Evolutionary conservation across 37 sponge, comb jelly and placozoan species (phyloP), one percentile per base, ranked within the genome.

Genomic region (Haliclona indistincta): DNA sequence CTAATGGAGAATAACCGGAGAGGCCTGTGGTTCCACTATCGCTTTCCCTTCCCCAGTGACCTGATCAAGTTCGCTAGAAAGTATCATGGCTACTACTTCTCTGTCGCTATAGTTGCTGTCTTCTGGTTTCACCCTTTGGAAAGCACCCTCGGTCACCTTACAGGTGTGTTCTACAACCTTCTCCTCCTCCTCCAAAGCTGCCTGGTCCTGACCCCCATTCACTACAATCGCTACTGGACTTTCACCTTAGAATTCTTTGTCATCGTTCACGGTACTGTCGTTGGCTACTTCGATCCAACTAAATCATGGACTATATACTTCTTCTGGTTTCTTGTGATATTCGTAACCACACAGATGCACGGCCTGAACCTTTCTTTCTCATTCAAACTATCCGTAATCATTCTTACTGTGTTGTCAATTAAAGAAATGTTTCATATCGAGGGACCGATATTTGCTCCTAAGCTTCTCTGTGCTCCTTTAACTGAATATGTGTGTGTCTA

Each of bases 301-400:
- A 51, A 32, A 0, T n/a, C n/a, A n/a, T n/a, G n/a, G n/a, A 34
- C 77, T 0, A 64, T 76, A 38, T 76, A 65, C 62, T 43, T 76
- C 26, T 43, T 47, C 10, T 65, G 77, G 1, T 79, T 56, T 69
- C 30, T 69, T 4, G 62, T 71, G 11, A 30, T 79, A 42, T 79
- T 79, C 69, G 47, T 79, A 11, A 79, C 69, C 34, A 70, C 80
- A 3, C 80, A 79, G 49, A 70, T 79, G 70, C 80, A 68, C 43
- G 67, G 77, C 23, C 26, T 64, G 52, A 28, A 15, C 35, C 3
- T 64, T 19, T 38, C 5, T 20, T 47, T 76, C 8, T 23, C 53
- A 1, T 36, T 2, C 1, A 26, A 42, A 1, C 36, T 76, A 7
- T 52, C 3, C 28, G 15, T 64, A 10, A 53, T 40, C 3, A 6